Conservation (phyloP, 2,113 vertebrate genomes). For the Henicopernis longicauda region DNA sequence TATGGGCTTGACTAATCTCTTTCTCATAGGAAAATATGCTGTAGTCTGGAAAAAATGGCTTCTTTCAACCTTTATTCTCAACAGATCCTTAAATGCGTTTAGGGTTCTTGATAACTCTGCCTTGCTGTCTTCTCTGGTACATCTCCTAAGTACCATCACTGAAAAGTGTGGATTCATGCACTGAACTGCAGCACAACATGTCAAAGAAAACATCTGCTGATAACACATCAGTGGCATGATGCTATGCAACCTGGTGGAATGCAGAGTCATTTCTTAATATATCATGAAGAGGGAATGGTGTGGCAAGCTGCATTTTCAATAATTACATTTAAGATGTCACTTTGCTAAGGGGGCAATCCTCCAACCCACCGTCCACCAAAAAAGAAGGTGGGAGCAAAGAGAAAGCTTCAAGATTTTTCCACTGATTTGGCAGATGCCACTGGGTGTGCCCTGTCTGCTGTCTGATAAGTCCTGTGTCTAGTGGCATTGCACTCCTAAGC, state of each 20-base stretch:
- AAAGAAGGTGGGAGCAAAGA: background rate
- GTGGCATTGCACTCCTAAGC: background rate
- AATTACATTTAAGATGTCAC: background rate
- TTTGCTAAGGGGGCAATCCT: background rate
- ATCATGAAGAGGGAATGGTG: background rate
- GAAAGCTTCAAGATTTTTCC: background rate
- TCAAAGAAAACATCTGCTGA: background rate
- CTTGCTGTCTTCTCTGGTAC: background rate
- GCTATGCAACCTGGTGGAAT: background rate
- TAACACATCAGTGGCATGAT: background rate
- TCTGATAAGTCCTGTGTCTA: background rate
- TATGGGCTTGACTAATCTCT: background rate
- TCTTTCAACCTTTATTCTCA: background rate
- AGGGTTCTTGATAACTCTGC: background rate
- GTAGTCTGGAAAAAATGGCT: background rate
- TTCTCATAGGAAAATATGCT: background rate
- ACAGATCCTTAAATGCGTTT: background rate
- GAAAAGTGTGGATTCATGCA: background rate
- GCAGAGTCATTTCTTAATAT: constrained; percentile 12
- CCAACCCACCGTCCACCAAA: background rate
- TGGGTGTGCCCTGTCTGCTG: background rate
- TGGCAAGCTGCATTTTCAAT: background rate
- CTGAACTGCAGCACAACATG: background rate
- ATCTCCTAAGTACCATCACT: background rate
- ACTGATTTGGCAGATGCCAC: background rate